These are phyloP conservation scores for Papilio gigon DNA, from an alignment of 2,888 invertebrate species.

Conservation along the genomic window DNA sequence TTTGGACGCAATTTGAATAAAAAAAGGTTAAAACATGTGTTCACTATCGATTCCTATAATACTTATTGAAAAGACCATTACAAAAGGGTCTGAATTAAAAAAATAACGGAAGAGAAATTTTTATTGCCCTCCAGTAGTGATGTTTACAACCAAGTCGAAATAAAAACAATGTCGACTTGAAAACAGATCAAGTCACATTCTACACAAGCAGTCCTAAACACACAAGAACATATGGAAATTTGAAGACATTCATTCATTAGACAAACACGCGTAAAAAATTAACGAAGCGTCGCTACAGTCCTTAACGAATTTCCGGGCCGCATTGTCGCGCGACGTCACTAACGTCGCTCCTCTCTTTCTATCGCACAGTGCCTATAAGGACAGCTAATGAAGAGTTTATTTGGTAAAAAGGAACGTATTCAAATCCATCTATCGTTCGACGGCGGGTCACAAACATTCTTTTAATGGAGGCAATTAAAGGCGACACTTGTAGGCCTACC, in stretches of 20 bases:
- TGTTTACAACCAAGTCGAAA: slow-evolving; percentile 13
- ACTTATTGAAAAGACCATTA: neutral
- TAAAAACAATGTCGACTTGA: slow-evolving; percentile 41
- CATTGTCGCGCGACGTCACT: slow-evolving; percentile 54
- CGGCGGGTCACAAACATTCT: slow-evolving; percentile 69
- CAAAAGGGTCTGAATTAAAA: neutral
- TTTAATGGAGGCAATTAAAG: slow-evolving; percentile 78
- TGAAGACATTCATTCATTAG: slow-evolving; percentile 79
- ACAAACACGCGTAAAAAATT: slow-evolving; percentile 78
- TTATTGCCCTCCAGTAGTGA: slow-evolving; percentile 11
- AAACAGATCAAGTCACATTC: neutral
- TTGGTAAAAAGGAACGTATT: slow-evolving; percentile 49
- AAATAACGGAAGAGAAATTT: slow-evolving; percentile 8
- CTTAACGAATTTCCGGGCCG: slow-evolving; percentile 79
- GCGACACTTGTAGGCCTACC: slow-evolving; percentile 67
- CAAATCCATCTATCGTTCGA: slow-evolving; percentile 67
- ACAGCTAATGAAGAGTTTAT: slow-evolving; percentile 42
- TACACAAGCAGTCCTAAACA: slow-evolving; percentile 18
- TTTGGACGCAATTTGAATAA: neutral
- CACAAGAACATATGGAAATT: slow-evolving; percentile 65
- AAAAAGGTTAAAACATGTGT: neutral
- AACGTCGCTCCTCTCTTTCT: slow-evolving; percentile 56
- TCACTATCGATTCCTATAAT: neutral
- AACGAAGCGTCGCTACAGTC: slow-evolving; percentile 76
- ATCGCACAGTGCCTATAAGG: slow-evolving; percentile 49